Conservation (phyloP, 1,140 invertebrate genomes). For the Sitobion miscanthi region DNA sequence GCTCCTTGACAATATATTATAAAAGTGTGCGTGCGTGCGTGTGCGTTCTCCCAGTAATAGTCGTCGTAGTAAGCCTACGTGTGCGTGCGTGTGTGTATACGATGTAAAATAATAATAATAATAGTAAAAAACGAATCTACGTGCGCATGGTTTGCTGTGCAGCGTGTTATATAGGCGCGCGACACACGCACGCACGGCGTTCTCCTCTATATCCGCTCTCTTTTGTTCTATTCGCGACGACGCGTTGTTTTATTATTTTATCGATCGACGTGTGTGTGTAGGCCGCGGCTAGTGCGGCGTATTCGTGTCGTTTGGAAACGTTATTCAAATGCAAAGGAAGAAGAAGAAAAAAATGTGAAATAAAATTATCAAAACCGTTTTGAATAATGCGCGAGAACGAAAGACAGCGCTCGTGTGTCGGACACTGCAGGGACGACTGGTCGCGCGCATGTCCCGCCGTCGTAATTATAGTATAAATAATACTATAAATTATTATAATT, state of each 20-base stretch:
- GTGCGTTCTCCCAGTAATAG: slow-evolving; percentile 7
- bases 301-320: neutral
- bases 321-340: neutral
- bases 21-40: neutral
- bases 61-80: neutral
- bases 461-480: neutral
- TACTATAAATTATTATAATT: neutral
- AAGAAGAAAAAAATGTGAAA: neutral
- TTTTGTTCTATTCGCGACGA: slow-evolving; percentile 48
- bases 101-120: slow-evolving; percentile 7
- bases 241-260: slow-evolving; percentile 34
- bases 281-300: neutral
- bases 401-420: neutral
- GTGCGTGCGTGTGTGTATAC: neutral
- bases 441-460: neutral
- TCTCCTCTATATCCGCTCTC: slow-evolving; percentile 43
- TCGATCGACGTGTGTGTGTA: slow-evolving; percentile 26
- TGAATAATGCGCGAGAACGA: neutral
- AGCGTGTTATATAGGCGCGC: neutral
- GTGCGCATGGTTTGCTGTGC: neutral
- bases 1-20: slow-evolving; percentile 43
- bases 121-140: slow-evolving; percentile 21
- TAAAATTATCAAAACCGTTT: neutral
- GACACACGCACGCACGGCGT: slow-evolving; percentile 22
- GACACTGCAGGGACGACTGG: neutral